Evolutionary conservation across 2,888 invertebrate genomes (phyloP).

Genomic region (Tubulanus polymorphus): DNA sequence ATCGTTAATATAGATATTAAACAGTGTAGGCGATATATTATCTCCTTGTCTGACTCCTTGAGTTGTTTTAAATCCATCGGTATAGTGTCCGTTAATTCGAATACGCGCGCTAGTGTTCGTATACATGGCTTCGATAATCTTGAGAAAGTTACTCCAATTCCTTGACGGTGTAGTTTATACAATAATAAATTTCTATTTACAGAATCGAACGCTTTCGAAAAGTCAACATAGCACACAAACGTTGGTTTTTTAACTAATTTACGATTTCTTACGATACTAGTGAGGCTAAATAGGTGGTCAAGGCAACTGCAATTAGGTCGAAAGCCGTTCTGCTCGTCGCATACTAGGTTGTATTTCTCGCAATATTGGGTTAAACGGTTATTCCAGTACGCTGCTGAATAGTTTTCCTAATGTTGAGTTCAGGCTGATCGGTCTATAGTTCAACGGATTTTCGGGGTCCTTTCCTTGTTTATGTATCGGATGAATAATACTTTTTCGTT

Average conservation of each 20-base stretch:
- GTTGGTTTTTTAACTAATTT: neutral
- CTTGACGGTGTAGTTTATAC: neutral
- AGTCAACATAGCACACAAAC: neutral
- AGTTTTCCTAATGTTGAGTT: neutral
- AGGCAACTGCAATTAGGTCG: neutral
- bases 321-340: neutral
- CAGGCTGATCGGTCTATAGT: neutral
- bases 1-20: constrained; percentile 2
- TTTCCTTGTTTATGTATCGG: neutral
- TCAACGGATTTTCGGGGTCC: neutral
- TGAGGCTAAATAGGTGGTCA: neutral
- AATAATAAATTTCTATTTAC: neutral
- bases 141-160: neutral
- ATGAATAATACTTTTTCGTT: neutral
- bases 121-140: constrained; percentile 13
- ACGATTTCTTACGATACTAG: neutral
- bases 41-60: neutral
- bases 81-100: neutral
- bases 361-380: neutral
- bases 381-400: neutral
- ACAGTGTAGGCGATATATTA: neutral
- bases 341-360: neutral
- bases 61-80: neutral
- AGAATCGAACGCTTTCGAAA: neutral
- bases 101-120: neutral